A percentile compares a stretch with the other conserved stretches of the same genome.
These are phyloP conservation scores for Pristionchus fissidentatus DNA, from an alignment of 2,888 invertebrate species.

Conservation along the genomic window DNA sequence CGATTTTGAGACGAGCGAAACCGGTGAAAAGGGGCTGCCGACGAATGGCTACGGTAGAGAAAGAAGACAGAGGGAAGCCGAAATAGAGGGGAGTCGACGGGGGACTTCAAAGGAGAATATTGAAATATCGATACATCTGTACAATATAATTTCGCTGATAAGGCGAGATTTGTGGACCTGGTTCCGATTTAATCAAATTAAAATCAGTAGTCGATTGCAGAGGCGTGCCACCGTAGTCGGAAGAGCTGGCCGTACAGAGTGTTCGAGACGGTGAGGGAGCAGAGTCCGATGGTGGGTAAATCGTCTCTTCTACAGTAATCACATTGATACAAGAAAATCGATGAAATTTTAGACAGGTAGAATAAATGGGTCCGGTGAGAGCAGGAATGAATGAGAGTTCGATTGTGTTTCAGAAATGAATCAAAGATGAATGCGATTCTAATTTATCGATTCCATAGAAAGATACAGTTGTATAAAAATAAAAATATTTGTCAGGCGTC, in stretches of 20 bases:
- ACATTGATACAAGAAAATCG: too few species aligned
- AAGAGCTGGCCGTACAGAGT: conserved; percentile 45
- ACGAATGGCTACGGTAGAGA: background rate
- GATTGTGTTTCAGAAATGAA: too few species aligned
- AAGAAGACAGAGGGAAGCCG: conserved; percentile 10
- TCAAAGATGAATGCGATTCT: too few species aligned
- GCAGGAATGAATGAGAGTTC: too few species aligned
- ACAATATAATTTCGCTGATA: too few species aligned
- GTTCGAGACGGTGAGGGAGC: conserved; percentile 28
- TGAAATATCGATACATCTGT: too few species aligned
- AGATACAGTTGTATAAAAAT: too few species aligned
- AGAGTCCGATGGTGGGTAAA: conserved; percentile 36
- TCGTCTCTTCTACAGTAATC: too few species aligned
- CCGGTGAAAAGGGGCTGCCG: conserved; percentile 15
- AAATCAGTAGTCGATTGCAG: conserved; percentile 19
- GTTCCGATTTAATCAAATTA: background rate
- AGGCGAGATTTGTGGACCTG: too few species aligned
- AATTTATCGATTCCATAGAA: too few species aligned
- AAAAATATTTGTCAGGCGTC: background rate
- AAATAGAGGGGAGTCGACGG: background rate
- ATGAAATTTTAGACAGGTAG: too few species aligned
- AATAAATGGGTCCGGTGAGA: background rate
- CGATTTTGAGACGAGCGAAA: background rate
- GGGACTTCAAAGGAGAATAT: background rate
- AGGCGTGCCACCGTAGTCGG: conserved; percentile 23